Base-by-base conservation (phyloP, 2,888 invertebrate species). In the Helleia helle region DNA sequence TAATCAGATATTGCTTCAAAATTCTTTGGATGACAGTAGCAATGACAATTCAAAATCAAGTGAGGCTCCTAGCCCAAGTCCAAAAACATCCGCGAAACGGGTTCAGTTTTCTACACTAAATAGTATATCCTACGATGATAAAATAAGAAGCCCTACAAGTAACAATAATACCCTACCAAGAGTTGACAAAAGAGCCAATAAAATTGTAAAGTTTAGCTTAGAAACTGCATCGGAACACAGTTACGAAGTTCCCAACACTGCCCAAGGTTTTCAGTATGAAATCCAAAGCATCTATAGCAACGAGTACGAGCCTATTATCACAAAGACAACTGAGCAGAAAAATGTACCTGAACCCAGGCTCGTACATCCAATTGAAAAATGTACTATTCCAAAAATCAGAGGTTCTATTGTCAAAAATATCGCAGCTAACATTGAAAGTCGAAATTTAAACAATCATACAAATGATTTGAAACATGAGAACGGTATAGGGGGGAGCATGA, bases 1-100 rank as follows among this genome's bases (percentile, higher is more conserved):
- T 50, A 94, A 94, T 76, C 94, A 92, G 72, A 94, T 94, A 54
- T 74, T 94, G 26, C 71, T 94, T 18, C 91, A 93, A 55, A 93
- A 94, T 63, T 88, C 88, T 12, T 80, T 89, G 65, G 89, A 89
- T 47, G 89, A 86, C 44, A 86, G 84, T 52, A 83, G 81, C 47
- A 81, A 80, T 52, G 84, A 84, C 47, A 79, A 74, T 52, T 80
- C 83, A 5, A 79, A 81, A 53, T 79, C 76, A 27, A 83, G 84
- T 51, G 80, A 85, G 62, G 56, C 79, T 31, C 79, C 80, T 11
- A 83, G 84, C 49, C 85, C 85, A 5, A 85, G 85, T 50, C 86
- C 86, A 4, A 85, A 85, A 59, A 54, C 81, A 15, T 67, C 81
- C 5, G 75, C 83, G 4, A 89, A 88, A 54, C 84, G 89, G 38